phyloP scores from a whole-genome alignment of 30 jellyfish, hydroid and myxozoan species.

The Nemopilema nomurai region DNA sequence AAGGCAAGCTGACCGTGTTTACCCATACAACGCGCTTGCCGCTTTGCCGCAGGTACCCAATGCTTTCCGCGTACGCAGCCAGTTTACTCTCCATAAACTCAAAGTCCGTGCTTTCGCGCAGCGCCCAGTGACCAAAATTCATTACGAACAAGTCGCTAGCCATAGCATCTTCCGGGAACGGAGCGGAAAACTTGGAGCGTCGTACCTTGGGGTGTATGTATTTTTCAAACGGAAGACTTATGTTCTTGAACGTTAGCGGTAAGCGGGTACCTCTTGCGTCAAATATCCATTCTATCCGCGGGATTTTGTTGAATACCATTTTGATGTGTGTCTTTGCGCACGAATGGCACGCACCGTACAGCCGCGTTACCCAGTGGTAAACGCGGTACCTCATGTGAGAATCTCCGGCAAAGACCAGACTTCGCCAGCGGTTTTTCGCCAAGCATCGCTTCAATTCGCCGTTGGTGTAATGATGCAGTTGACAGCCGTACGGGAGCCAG shows the following conservation, averaged over 20 bases:
- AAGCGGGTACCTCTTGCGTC: conserved; percentile 97
- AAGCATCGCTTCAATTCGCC: conserved; percentile 86
- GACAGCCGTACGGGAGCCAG: conserved; percentile 96
- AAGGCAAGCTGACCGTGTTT: conserved; percentile 90
- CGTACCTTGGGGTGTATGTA: conserved; percentile 94
- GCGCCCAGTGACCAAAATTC: conserved; percentile 94
- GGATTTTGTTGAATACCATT: conserved; percentile 88
- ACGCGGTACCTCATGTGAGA: conserved; percentile 98
- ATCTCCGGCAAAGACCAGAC: conserved; percentile 93
- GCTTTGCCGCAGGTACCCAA: conserved; percentile 35
- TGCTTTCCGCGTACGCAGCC: conserved; percentile 78
- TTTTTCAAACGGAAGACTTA: conserved; percentile 81
- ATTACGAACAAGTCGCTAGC: conserved; percentile 66
- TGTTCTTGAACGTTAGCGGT: conserved; percentile 76
- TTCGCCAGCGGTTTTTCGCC: conserved; percentile 77
- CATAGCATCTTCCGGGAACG: conserved; percentile 81
- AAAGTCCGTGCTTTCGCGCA: conserved; percentile 78
- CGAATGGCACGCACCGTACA: conserved; percentile 90
- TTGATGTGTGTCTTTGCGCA: conserved; percentile 93
- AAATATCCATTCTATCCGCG: conserved; percentile 96
- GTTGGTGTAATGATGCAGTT: conserved; percentile 86
- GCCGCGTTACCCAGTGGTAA: conserved; percentile 95
- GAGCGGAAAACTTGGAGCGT: conserved; percentile 91
- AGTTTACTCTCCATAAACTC: conserved; percentile 65
- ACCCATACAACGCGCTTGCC: conserved; percentile 81